Evolutionary conservation across 2,113 vertebrate species (phyloP).

Genomic region (Oncorhynchus clarkii): DNA sequence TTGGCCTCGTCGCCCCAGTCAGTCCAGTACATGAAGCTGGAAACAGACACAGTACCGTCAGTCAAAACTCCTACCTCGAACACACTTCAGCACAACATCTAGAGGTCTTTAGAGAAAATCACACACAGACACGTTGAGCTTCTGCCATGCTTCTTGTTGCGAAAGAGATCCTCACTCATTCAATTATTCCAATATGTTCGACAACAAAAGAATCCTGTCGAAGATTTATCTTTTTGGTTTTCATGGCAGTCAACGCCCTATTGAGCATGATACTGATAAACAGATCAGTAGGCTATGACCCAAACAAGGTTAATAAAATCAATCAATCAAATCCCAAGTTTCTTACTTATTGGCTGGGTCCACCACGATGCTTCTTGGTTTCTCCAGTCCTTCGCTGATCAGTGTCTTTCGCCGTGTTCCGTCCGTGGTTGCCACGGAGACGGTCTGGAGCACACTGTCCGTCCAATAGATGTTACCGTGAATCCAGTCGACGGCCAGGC

Average conservation of each 20-base stretch:
- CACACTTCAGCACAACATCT: neutral
- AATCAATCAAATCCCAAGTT: too few species aligned
- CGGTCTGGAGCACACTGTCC: constrained; percentile 67
- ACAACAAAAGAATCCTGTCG: too few species aligned
- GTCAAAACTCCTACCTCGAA: neutral
- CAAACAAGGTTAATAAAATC: too few species aligned
- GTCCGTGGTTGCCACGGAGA: constrained; percentile 81
- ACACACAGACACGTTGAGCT: too few species aligned
- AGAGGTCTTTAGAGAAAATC: neutral
- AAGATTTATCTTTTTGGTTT: too few species aligned
- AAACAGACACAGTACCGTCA: neutral
- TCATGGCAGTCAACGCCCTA: too few species aligned
- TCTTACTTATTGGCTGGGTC: constrained; percentile 73
- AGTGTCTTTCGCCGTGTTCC: constrained; percentile 80
- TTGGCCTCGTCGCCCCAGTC: constrained; percentile 83
- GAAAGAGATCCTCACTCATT: neutral
- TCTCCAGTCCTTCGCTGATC: constrained; percentile 66
- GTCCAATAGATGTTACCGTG: constrained; percentile 91
- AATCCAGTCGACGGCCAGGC: constrained; percentile 87
- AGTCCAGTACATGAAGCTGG: constrained; percentile 91
- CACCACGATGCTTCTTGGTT: constrained; percentile 80
- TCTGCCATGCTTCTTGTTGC: neutral
- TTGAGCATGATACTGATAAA: too few species aligned
- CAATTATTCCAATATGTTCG: too few species aligned
- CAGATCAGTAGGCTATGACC: too few species aligned